Evolutionary conservation across 2,888 invertebrate genomes (phyloP), one percentile per base, ranked within the genome.

Genomic region (Nymphalis urticae): DNA sequence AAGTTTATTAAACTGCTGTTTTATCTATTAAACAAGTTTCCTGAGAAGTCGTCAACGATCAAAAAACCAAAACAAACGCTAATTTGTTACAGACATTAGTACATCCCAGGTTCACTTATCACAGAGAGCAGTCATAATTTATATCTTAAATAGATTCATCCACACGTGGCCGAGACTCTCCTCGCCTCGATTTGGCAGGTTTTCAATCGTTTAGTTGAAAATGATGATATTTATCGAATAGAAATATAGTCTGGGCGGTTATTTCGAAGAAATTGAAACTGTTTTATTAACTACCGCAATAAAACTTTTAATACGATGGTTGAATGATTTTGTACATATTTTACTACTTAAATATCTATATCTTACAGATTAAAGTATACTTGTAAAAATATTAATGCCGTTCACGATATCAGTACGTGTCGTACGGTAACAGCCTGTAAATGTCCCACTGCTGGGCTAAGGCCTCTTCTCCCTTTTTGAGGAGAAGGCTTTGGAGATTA

Each of bases 141-240:
- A 58, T n/a, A 42, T 58, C 58, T 42, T 19, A 58, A 58, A 58
- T 58, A 58, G 58, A 32, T 42, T 42, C 42, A 36, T 58, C 42
- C 50, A n/a, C 54, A 51, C 61, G 67, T 61, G 62, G 48, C 48
- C 56, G 54, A n/a, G 21, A 54, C 19, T 54, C 47, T 47, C 27
- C n/a, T 54, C 65, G 66, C 27, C 51, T 24, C 47, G 17, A 24
- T 64, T 72, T 72, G 66, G 66, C 69, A 69, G 24, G 53, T 54
- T 62, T 62, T 68, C 68, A 68, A 66, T 54, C 51, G 54, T 64
- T 64, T 56, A 64, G 69, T 47, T 7, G 61, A 66, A 69, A 71
- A 61, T 59, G 47, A 51, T 56, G 56, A 69, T 67, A 64, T 66
- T 72, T 64, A 69, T 62, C 53, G 61, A 61, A 67, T 67, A 53